phyloP scores from a whole-genome alignment of 2,888 invertebrate species.

The Lucinisca nassula region DNA sequence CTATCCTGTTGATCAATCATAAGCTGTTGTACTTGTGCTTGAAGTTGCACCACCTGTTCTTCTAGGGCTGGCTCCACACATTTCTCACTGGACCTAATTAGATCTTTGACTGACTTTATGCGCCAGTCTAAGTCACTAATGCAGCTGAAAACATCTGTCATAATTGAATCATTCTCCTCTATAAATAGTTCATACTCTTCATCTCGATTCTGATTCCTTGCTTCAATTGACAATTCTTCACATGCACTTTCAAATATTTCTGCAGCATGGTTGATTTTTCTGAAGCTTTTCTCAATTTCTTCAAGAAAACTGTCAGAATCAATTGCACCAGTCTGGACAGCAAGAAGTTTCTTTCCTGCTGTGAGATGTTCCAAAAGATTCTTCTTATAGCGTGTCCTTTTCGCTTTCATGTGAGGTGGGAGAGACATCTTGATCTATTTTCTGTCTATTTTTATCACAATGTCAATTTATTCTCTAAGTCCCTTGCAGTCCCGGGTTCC shows the following conservation, averaged over 20 bases:
- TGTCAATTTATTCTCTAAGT: too few relatives aligned
- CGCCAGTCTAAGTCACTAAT: not conserved
- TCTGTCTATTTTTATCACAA: too few relatives aligned
- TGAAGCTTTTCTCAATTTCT: too few relatives aligned
- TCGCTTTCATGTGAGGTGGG: too few relatives aligned
- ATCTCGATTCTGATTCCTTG: not conserved
- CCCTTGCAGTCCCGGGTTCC: too few relatives aligned
- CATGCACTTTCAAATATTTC: not conserved
- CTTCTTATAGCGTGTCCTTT: too few relatives aligned
- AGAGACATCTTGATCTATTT: too few relatives aligned
- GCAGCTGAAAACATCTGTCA: not conserved
- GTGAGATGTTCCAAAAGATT: too few relatives aligned
- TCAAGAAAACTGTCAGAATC: too few relatives aligned
- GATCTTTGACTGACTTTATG: not conserved
- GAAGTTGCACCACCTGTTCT: not conserved
- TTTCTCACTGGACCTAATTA: not conserved
- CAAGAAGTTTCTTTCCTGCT: too few relatives aligned
- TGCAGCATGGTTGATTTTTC: too few relatives aligned
- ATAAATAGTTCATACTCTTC: constrained; percentile 3
- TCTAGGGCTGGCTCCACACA: not conserved
- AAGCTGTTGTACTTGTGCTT: not conserved
- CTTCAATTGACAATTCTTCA: not conserved
- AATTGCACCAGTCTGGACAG: too few relatives aligned
- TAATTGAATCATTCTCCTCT: not conserved
- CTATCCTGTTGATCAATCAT: not conserved